phyloP scores from a whole-genome alignment of 2,797 vertebrate species.

The Anguilla marmorata region DNA sequence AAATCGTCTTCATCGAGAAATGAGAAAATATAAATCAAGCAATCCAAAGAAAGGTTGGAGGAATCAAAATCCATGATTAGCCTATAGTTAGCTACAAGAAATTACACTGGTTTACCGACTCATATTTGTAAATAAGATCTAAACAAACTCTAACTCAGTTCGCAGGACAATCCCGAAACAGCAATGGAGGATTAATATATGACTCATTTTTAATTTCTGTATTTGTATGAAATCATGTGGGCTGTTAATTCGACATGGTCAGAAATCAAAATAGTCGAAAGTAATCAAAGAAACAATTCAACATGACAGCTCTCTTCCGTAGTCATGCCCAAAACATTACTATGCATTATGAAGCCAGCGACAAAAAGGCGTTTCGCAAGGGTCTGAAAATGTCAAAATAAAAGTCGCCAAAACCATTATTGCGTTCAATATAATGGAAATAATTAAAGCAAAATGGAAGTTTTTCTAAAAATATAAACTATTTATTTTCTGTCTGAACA shows the following conservation, averaged over 20 bases:
- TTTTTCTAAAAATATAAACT: no score
- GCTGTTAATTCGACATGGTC: background rate
- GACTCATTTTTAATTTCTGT: background rate
- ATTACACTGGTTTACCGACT: background rate
- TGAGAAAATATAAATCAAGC: constrained; percentile 71
- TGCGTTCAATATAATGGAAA: no score
- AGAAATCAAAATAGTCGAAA: background rate
- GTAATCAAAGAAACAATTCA: background rate
- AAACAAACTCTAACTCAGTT: background rate
- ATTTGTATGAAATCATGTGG: background rate
- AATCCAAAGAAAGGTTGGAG: constrained; percentile 59
- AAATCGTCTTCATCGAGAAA: constrained; percentile 70
- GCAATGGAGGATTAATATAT: background rate
- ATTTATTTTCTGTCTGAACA: no score
- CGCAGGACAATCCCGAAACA: background rate
- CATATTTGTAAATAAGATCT: background rate
- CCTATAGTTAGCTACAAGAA: background rate
- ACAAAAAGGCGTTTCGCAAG: no score
- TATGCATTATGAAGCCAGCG: no score
- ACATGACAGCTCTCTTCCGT: no score
- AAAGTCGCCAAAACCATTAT: no score
- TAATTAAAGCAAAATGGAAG: no score
- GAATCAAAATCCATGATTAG: constrained; percentile 41
- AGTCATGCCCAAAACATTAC: no score
- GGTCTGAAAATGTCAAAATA: no score